Base-by-base conservation (phyloP, 2,888 invertebrate genomes). In the Parnassius smintheus region DNA sequence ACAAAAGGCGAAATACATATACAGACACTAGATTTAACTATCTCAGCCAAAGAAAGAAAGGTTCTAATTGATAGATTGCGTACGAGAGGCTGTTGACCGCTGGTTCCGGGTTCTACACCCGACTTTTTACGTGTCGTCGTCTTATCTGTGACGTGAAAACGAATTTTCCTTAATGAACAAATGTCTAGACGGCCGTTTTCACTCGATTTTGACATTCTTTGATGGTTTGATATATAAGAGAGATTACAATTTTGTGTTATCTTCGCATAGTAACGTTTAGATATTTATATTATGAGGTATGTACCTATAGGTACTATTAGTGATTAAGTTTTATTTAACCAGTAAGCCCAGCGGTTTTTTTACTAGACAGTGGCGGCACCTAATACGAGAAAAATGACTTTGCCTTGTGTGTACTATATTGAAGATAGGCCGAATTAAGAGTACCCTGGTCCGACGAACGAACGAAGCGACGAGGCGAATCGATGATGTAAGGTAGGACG, bases 61-160 rank as follows among this genome's bases (percentile, higher is more conserved):
- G 64, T 59, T 48, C 62, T 60, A 66, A 62, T 66, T 60, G 55
- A 50, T 25, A n/a, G 60, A 58, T 62, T 57, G 62, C 60, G 59
- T 55, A 53, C 62, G 42, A 54, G 61, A 57, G 65, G 56, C 48
- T 61, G 41, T 58, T 62, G 60, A 68, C 66, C 65, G 56, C 44
- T 22, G 54, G 63, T 67, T 69, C 69, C 67, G 69, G 69, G 69
- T 69, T 69, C 69, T 66, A 56, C 49, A 68, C 64, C 65, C 68
- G 53, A 58, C 41, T 35, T 52, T 13, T 52, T 35, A 56, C 59
- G 64, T 64, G 61, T 56, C 64, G 59, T 56, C 64, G 59, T 49
- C 48, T 64, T 60, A 59, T 59, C 64, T 56, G 56, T 53, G 64
- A 56, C 48, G 49, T 56, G 64, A 42, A 56, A 60, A 56, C 51